Evolutionary conservation across 2,113 vertebrate species (phyloP).

Genomic region (Lepus timidus): DNA sequence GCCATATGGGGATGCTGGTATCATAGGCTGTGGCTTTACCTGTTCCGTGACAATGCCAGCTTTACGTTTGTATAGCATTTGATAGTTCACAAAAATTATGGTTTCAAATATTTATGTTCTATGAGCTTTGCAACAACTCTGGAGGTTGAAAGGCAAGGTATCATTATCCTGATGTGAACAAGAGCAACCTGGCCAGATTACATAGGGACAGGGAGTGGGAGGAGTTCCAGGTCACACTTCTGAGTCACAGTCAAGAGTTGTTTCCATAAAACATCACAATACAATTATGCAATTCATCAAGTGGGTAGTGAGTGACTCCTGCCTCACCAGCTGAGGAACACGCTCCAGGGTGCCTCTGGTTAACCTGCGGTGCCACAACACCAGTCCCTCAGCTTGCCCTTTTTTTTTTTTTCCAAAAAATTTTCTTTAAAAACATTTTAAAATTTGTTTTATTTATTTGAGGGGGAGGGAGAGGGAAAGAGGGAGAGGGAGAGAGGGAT

Average conservation of each 20-base stretch:
- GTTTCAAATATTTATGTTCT: conserved; percentile 31
- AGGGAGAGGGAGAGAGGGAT: too few species aligned
- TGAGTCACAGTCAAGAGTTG: conserved; percentile 40
- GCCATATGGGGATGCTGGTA: too few species aligned
- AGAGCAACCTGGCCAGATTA: conserved; percentile 38
- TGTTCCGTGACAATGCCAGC: too few species aligned
- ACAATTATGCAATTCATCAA: conserved; percentile 5
- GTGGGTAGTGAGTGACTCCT: not conserved
- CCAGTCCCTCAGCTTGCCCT: not conserved
- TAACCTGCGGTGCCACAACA: not conserved
- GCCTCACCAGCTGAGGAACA: not conserved
- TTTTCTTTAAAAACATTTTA: too few species aligned
- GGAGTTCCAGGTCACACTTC: conserved; percentile 26
- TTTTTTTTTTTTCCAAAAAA: too few species aligned
- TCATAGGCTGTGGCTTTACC: too few species aligned
- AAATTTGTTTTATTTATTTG: too few species aligned
- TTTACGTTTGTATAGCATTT: conserved; percentile 7
- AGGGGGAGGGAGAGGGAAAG: too few species aligned
- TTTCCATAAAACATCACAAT: conserved; percentile 52
- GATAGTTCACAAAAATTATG: conserved; percentile 56
- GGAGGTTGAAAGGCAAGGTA: conserved; percentile 41
- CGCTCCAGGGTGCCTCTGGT: not conserved
- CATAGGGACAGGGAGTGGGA: conserved; percentile 36
- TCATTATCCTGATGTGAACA: conserved; percentile 58
- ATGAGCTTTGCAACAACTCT: not conserved